Conservation (phyloP, 2,113 vertebrate genomes). For the Rhabdomys dilectus region DNA sequence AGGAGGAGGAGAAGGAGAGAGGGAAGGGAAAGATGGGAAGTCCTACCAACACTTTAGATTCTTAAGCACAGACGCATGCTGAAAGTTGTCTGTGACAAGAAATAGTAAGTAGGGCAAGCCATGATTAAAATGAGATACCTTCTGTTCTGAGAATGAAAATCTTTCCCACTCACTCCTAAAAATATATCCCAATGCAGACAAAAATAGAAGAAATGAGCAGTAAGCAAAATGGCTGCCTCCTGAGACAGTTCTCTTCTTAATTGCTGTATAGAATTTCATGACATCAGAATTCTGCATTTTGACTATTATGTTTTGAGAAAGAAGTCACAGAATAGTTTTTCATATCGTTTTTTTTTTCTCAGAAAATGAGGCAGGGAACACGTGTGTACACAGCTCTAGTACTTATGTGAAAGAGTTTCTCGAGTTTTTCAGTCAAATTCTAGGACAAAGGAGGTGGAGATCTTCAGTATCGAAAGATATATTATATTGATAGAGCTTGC, state of each 20-base stretch:
- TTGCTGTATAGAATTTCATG: not conserved
- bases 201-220: not conserved
- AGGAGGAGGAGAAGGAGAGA: not conserved
- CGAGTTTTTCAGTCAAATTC: not conserved
- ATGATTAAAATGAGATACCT: not conserved
- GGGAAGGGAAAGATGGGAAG: not conserved
- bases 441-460: not conserved
- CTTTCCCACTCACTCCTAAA: not conserved
- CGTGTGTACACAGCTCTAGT: not conserved
- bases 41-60: not conserved
- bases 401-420: not conserved
- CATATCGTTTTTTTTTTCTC: not conserved
- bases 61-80: not conserved
- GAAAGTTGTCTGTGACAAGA: conserved; percentile 1
- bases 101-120: not conserved
- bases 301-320: not conserved
- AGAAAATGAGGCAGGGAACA: not conserved
- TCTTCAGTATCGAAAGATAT: not conserved
- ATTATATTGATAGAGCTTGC: not conserved
- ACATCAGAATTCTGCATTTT: not conserved
- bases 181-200: not conserved
- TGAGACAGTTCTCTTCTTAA: not conserved
- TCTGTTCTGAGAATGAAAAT: not conserved
- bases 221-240: not conserved
- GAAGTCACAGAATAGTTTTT: not conserved